These are phyloP conservation scores for Embiotoca jacksoni DNA, from an alignment of 2,113 vertebrate species.

Conservation along the genomic window DNA sequence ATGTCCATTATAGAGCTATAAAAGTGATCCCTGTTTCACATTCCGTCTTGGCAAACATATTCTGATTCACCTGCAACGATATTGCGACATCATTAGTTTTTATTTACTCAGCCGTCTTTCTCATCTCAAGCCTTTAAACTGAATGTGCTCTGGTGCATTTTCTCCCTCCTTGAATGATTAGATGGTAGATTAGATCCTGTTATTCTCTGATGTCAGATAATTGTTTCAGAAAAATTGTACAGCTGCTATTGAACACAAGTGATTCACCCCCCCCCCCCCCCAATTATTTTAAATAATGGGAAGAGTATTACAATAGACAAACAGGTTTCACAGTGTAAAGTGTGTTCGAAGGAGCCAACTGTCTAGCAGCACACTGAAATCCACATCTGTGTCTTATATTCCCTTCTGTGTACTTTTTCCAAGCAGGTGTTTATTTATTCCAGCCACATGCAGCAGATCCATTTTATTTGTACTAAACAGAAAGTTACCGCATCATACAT, in stretches of 20 bases:
- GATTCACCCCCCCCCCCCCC: slow-evolving; percentile 2
- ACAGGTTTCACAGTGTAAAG: slow-evolving; percentile 2
- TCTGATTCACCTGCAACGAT: slow-evolving; percentile 33
- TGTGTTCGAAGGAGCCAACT: slow-evolving; percentile 20
- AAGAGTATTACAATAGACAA: slow-evolving; percentile 21
- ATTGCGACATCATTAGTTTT: slow-evolving; percentile 12
- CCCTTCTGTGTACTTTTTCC: slow-evolving; percentile 2
- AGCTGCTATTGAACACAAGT: slow-evolving; percentile 47
- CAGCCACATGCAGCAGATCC: slow-evolving; percentile 16
- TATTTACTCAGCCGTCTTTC: slow-evolving; percentile 52
- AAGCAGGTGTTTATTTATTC: neutral
- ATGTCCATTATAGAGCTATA: neutral
- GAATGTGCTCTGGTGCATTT: slow-evolving; percentile 30
- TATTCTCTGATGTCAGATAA: slow-evolving; percentile 51
- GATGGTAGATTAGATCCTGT: slow-evolving; percentile 49
- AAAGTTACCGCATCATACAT: slow-evolving; percentile 35
- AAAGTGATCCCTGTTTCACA: slow-evolving; percentile 3
- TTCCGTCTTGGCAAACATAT: slow-evolving; percentile 27
- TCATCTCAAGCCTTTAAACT: slow-evolving; percentile 38
- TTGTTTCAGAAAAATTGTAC: slow-evolving; percentile 43
- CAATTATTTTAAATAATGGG: slow-evolving; percentile 39
- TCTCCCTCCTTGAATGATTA: slow-evolving; percentile 29
- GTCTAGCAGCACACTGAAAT: neutral
- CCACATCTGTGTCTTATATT: neutral
- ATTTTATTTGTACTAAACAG: slow-evolving; percentile 34